Evolutionary conservation across 2,113 vertebrate genomes (phyloP), one percentile per base, ranked within the genome.

Genomic region (Apteryx owenii): DNA sequence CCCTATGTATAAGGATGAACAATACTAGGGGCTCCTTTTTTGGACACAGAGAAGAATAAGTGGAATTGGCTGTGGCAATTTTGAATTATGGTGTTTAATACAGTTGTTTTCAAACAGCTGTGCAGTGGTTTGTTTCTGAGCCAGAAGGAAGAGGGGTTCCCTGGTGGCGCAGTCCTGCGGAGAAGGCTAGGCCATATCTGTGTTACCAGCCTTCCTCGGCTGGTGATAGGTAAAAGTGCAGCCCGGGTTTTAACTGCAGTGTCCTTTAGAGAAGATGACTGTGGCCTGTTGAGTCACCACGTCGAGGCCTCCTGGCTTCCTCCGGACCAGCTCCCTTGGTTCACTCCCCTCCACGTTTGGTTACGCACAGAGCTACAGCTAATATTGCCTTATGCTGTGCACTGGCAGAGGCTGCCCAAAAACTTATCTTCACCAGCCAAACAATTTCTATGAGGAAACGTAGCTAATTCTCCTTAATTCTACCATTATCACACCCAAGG

Each of bases 241-340:
- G 42, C 31, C 91, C 87, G 91, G 75, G 78, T 84, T 97, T 94
- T 96, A 86, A 94, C 46, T 84, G 65, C 46, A 50, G 38, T 86
- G 28, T 81, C 26, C 64, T 78, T 78, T 80, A 65, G 64, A 89
- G 58, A 60, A 90, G 38, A 60, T 21, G 83, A 46, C 16, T 90
- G 19, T 2, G 2, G 44, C 61, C 19, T 61, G 36, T 71, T 90
- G 51, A 92, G 84, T 83, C 48, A 48, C 13, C 23, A 9, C 33
- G 50, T 19, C 48, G 54, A 90, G 93, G 79, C 90, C 77, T 64
- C 0, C 5, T 71, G 96, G 80, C 77, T 90, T 95, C 53, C 51
- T 92, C n/a, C 94, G 86, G 69, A 77, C 71, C 77, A 81, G 26
- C 33, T 93, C 13, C 68, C 86, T 81, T 85, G 33, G 17, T 88